phyloP scores from a whole-genome alignment of 2,888 invertebrate genomes.

The Dromius quadrimaculatus region DNA sequence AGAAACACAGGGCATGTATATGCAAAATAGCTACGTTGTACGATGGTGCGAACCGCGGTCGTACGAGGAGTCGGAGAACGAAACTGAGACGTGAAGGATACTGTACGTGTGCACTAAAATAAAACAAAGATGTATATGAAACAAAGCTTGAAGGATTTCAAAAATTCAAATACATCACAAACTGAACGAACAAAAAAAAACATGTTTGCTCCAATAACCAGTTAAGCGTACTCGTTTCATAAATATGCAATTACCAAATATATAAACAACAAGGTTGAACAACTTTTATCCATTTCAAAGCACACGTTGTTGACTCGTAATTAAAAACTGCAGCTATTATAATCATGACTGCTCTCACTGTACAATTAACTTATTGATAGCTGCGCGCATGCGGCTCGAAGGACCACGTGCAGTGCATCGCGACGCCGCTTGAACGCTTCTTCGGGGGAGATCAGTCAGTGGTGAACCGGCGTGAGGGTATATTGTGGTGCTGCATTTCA shows the following conservation, averaged over 20 bases:
- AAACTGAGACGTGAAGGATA: conserved; percentile 12
- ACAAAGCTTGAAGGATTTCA: no score
- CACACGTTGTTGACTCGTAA: conserved; percentile 37
- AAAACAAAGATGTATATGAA: no score
- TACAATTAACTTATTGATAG: conserved; percentile 15
- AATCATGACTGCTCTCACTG: background rate
- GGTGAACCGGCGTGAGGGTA: conserved; percentile 22
- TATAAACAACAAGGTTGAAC: conserved; percentile 12
- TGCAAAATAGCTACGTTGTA: conserved; percentile 38
- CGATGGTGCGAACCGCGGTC: background rate
- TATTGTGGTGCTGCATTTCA: background rate
- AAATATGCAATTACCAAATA: conserved; percentile 15
- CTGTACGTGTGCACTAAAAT: no score
- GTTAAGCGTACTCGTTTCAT: background rate
- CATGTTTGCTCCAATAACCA: conserved; percentile 14
- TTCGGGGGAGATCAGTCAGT: conserved; percentile 32
- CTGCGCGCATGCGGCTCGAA: conserved; percentile 24
- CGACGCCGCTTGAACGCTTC: conserved; percentile 23
- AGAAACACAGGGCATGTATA: conserved; percentile 49
- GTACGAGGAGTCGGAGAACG: background rate
- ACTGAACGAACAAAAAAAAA: conserved; percentile 17
- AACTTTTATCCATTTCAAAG: conserved; percentile 31
- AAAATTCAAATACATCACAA: no score
- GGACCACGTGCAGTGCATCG: conserved; percentile 44
- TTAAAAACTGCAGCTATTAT: conserved; percentile 41